Conservation (phyloP, 2,113 vertebrate genomes). For the Donacobius atricapilla region DNA sequence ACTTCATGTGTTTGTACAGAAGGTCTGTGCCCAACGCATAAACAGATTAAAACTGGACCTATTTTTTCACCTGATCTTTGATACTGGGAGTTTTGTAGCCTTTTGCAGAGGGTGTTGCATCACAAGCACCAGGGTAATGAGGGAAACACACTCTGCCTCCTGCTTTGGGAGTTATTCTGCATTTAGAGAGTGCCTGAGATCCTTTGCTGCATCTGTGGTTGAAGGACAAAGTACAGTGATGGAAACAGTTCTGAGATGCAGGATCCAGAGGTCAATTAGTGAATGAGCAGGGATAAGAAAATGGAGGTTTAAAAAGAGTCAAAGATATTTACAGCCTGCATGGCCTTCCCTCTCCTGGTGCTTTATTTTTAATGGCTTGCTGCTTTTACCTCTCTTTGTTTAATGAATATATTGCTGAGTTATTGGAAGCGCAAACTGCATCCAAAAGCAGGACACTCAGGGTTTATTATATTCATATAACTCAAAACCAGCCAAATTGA, state of each 20-base stretch:
- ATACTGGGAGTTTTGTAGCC: background rate
- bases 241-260: background rate
- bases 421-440: constrained; percentile 57
- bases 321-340: constrained; percentile 60
- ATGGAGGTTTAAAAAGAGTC: constrained; percentile 55
- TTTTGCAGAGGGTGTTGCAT: background rate
- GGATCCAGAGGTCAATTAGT: constrained; percentile 42
- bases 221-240: constrained; percentile 8
- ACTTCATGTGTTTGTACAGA: background rate
- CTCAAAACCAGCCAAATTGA: constrained; percentile 51
- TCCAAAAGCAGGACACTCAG: constrained; percentile 65
- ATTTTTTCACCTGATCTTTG: background rate
- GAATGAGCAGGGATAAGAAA: constrained; percentile 50
- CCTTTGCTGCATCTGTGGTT: background rate
- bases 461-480: constrained; percentile 68
- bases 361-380: constrained; percentile 63
- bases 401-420: constrained; percentile 68
- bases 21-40: background rate
- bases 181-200: background rate
- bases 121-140: background rate
- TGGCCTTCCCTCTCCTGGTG: constrained; percentile 13
- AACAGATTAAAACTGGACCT: background rate
- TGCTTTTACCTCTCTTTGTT: constrained; percentile 62
- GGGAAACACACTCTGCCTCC: background rate
- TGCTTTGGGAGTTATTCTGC: background rate